Evolutionary conservation across 2,888 invertebrate species (phyloP), one percentile per base, ranked within the genome.

Genomic region (Aphodius sticticus): DNA sequence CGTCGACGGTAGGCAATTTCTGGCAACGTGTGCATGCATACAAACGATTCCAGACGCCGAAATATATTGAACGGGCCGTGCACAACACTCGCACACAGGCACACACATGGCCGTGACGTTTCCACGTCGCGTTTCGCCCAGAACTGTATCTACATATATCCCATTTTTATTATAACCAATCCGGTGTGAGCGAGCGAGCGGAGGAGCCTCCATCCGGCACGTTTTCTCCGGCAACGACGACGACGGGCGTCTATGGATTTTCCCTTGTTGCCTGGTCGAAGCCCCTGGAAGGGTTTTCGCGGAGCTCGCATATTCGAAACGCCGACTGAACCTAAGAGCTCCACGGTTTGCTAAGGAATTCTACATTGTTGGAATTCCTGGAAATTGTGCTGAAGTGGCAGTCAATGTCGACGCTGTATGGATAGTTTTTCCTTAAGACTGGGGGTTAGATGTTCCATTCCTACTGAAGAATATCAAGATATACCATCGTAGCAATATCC

Each of bases 101-200:
- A 53, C 53, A 53, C 88, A 88, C 86, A 88, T 88, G 87, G 85
- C 86, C 86, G 87, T 88, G 88, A 88, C 88, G 86, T 88, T 88
- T 87, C 87, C 87, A 86, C 87, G 85, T 53, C 53, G 53, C 53
- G 53, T 87, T 88, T 87, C 87, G 88, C 87, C 86, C 87, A 87
- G 86, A 53, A 87, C 86, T 88, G 88, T 88, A 88, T 88, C 87
- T 88, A 88, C 87, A 88, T 88, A 53, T 53, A 88, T 88, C 88
- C 88, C 88, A 88, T 88, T 88, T 88, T 88, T 88, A 88, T 88
- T 88, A 88, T 87, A 88, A 88, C 87, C 88, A 88, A 88, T 88
- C 87, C 88, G 85, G 84, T 84, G 86, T 86, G 88, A 86, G 86
- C 83, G 84, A 53, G 53, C 53, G 53, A 12, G 53, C 12, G 53